Conservation (phyloP, 1,140 invertebrate genomes). For the Paraescarpia echinospica region DNA sequence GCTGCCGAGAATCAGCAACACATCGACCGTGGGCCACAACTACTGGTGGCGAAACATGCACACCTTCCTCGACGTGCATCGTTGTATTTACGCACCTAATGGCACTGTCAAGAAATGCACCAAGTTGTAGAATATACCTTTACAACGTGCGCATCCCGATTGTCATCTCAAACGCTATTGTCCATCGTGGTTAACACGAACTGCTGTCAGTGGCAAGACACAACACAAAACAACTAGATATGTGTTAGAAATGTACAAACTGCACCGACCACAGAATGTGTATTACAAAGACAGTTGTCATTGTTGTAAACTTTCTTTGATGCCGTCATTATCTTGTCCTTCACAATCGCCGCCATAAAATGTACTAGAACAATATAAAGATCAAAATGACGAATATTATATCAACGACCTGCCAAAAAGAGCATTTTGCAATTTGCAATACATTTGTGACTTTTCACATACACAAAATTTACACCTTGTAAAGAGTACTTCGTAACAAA, state of each 20-base stretch:
- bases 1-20: not conserved
- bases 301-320: not conserved
- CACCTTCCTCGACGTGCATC: not conserved
- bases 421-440: not conserved
- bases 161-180: too few relatives aligned
- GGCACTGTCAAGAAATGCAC: not conserved
- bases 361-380: not conserved
- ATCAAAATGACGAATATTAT: not conserved
- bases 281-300: not conserved
- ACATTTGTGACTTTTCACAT: not conserved
- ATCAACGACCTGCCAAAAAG: not conserved
- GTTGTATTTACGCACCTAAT: not conserved
- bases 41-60: not conserved
- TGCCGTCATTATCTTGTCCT: not conserved
- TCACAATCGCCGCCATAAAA: not conserved
- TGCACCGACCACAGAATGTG: too few relatives aligned
- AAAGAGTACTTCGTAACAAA: not conserved
- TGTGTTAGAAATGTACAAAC: too few relatives aligned
- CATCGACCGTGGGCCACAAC: not conserved
- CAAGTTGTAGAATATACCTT: not conserved
- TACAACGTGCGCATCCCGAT: not conserved
- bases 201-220: too few relatives aligned
- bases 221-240: too few relatives aligned
- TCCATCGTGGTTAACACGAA: too few relatives aligned
- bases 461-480: not conserved